Evolutionary conservation across 1,140 invertebrate genomes (phyloP).

Genomic region (Drosophila obscura): DNA sequence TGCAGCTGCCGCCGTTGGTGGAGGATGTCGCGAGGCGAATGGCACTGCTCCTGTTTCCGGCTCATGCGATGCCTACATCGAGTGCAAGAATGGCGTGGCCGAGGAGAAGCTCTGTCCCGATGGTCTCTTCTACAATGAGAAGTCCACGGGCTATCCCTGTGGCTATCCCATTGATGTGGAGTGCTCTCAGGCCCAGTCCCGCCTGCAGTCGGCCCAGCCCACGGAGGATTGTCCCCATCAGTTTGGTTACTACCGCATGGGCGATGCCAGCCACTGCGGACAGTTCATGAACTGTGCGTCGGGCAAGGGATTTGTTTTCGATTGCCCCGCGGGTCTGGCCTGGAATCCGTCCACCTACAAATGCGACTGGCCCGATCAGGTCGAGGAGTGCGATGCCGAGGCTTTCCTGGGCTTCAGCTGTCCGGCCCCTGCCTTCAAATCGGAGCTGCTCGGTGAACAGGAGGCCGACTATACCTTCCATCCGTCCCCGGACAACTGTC

Average conservation of each 20-base stretch:
- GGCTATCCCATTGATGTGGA: conserved; percentile 93
- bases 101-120: conserved; percentile 92
- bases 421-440: conserved; percentile 85
- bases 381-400: conserved; percentile 90
- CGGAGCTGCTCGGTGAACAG: conserved; percentile 74
- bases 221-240: conserved; percentile 93
- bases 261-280: conserved; percentile 90
- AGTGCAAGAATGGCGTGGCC: conserved; percentile 88
- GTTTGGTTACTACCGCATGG: conserved; percentile 91
- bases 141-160: conserved; percentile 90
- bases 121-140: conserved; percentile 92
- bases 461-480: conserved; percentile 86
- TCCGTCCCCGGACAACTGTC: conserved; percentile 87
- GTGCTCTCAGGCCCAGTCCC: conserved; percentile 88
- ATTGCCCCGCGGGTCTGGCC: conserved; percentile 91
- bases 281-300: conserved; percentile 93
- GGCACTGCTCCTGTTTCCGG: conserved; percentile 86
- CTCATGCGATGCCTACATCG: conserved; percentile 90
- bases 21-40: conserved; percentile 68
- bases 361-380: conserved; percentile 95
- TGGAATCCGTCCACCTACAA: conserved; percentile 90
- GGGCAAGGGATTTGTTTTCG: conserved; percentile 86
- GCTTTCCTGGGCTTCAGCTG: conserved; percentile 89
- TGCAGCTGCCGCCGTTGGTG: conserved; percentile 62
- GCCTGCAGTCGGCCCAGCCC: conserved; percentile 85